phyloP scores from a whole-genome alignment of 2,888 invertebrate species.

The Desoria tigrina region DNA sequence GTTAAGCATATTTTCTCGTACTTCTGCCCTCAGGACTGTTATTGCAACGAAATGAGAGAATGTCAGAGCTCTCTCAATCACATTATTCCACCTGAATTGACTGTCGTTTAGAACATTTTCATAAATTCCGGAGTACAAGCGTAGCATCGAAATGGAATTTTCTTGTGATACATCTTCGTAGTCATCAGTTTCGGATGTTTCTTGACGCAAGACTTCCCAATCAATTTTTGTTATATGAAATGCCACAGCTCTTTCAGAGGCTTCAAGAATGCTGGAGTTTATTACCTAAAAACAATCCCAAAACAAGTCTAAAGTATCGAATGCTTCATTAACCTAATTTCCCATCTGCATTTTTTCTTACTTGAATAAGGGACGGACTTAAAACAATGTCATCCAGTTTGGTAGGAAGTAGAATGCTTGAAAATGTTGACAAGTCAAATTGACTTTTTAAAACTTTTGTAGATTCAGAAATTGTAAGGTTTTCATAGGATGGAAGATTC shows the following conservation, averaged over 20 bases:
- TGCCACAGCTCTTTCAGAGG: conserved; percentile 43
- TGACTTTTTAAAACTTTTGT: conserved; percentile 28
- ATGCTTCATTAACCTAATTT: too few species aligned
- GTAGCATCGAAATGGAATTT: not conserved
- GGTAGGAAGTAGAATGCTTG: conserved; percentile 49
- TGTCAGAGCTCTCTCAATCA: conserved; percentile 47
- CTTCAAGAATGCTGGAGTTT: conserved; percentile 43
- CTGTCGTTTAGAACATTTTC: conserved; percentile 40
- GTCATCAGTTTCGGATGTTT: not conserved
- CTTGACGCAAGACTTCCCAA: conserved; percentile 35
- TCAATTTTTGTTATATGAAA: conserved; percentile 45
- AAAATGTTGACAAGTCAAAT: conserved; percentile 45
- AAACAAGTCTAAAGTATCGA: too few species aligned
- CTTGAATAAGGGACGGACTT: conserved; percentile 39
- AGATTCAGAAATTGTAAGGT: conserved; percentile 5
- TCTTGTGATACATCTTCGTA: not conserved
- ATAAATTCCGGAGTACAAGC: conserved; percentile 24
- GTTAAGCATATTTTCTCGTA: conserved; percentile 43
- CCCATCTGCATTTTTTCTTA: conserved; percentile 5
- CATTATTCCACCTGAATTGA: conserved; percentile 46
- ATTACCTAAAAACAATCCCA: conserved; percentile 31
- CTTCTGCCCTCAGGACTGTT: conserved; percentile 35
- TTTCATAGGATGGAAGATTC: conserved; percentile 14
- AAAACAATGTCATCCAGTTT: conserved; percentile 30
- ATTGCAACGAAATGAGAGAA: conserved; percentile 50